Percentiles rank a stretch among this genome's conserved stretches.
Evolutionary conservation across 2,113 vertebrate species (phyloP).

Genomic region (Datnioides undecimradiatus): DNA sequence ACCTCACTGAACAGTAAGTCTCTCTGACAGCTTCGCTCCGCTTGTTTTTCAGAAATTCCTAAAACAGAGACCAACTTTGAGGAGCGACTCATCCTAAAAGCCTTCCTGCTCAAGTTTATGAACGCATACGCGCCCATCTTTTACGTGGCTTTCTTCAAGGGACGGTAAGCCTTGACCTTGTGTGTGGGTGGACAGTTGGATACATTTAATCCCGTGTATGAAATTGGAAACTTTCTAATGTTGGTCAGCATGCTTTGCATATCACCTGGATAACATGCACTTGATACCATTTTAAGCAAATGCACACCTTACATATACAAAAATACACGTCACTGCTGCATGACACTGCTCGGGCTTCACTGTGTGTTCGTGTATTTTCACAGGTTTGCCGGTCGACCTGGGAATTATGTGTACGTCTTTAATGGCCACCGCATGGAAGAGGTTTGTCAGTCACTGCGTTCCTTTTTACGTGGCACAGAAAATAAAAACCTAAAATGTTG

Average conservation of each 20-base stretch:
- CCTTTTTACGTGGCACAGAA: not conserved
- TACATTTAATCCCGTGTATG: not conserved
- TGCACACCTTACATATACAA: not conserved
- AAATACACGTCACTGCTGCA: not conserved
- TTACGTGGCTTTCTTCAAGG: slow-evolving; percentile 99
- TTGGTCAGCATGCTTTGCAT: not conserved
- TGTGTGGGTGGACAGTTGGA: not conserved
- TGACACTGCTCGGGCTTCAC: not conserved
- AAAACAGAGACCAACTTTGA: slow-evolving; percentile 96
- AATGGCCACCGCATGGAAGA: slow-evolving; percentile 95
- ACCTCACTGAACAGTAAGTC: not conserved
- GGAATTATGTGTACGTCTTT: slow-evolving; percentile 94
- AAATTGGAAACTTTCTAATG: not conserved
- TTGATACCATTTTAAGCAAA: not conserved
- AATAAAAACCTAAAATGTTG: not conserved
- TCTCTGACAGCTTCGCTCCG: not conserved
- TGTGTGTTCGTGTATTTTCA: not conserved
- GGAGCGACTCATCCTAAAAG: slow-evolving; percentile 93
- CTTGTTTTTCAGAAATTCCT: slow-evolving; percentile 89
- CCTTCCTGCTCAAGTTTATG: slow-evolving; percentile 96
- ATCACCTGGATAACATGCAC: not conserved
- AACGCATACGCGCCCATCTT: slow-evolving; percentile 98
- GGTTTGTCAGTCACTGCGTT: slow-evolving; percentile 69
- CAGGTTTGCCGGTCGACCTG: slow-evolving; percentile 95
- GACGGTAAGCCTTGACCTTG: slow-evolving; percentile 84